Evolutionary conservation across 2,797 vertebrate genomes (phyloP).

Genomic region (Cirrhinus molitorella): DNA sequence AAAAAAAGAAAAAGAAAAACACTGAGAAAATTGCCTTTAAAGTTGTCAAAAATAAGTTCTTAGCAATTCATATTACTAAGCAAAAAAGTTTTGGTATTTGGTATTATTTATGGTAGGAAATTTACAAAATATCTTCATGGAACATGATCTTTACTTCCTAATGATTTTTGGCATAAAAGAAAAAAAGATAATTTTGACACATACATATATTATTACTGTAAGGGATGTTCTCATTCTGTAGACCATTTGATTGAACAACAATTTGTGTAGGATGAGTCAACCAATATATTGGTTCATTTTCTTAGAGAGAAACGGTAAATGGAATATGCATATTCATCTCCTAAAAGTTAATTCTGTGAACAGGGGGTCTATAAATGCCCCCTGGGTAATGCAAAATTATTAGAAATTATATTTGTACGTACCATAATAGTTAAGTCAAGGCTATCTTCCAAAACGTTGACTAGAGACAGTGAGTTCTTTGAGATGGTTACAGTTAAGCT

Average conservation of each 20-base stretch:
- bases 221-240: background rate
- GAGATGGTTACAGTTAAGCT: background rate
- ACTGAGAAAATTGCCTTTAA: too few species aligned
- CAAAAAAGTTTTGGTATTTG: too few species aligned
- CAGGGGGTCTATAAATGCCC: too few species aligned
- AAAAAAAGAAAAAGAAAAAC: too few species aligned
- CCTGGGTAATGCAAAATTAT: background rate
- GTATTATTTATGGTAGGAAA: too few species aligned
- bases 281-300: background rate
- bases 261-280: background rate
- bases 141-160: too few species aligned
- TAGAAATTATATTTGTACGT: background rate
- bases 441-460: background rate
- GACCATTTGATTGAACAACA: background rate
- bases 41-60: too few species aligned
- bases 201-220: too few species aligned
- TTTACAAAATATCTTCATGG: too few species aligned
- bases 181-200: too few species aligned
- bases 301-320: background rate
- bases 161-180: too few species aligned
- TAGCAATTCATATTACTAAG: too few species aligned
- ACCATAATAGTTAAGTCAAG: background rate
- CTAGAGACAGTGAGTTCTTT: slow-evolving; percentile 21
- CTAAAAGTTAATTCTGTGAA: background rate
- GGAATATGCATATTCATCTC: background rate